Evolutionary conservation across 2,797 vertebrate genomes (phyloP).

Genomic region (Microcaecilia unicolor): DNA sequence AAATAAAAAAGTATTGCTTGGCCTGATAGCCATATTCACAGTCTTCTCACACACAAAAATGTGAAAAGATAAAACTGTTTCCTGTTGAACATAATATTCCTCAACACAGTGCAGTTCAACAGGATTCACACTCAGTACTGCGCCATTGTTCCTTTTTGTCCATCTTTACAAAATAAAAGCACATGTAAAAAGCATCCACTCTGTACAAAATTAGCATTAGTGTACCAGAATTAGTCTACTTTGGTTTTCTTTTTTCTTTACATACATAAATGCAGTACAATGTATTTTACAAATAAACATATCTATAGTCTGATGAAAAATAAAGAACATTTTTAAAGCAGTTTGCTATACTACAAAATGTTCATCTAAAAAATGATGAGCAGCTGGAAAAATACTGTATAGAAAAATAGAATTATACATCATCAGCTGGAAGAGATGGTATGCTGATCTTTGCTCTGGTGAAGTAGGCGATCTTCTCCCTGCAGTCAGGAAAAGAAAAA

Average conservation of each 20-base stretch:
- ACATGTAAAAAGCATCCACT: slow-evolving; percentile 26
- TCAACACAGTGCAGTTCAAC: slow-evolving; percentile 37
- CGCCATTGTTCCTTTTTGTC: slow-evolving; percentile 28
- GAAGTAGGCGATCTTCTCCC: slow-evolving; percentile 79
- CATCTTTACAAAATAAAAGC: slow-evolving; percentile 37
- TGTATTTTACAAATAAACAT: slow-evolving; percentile 46
- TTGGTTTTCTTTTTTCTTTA: slow-evolving; percentile 38
- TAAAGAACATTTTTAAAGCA: slow-evolving; percentile 32
- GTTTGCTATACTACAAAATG: slow-evolving; percentile 30
- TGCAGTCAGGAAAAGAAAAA: slow-evolving; percentile 21
- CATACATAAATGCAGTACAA: slow-evolving; percentile 32
- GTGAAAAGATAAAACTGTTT: slow-evolving; percentile 25
- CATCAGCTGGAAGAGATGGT: slow-evolving; percentile 66
- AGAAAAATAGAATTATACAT: slow-evolving; percentile 50
- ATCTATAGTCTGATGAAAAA: slow-evolving; percentile 33
- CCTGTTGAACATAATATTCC: slow-evolving; percentile 24
- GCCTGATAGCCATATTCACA: slow-evolving; percentile 36
- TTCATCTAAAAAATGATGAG: slow-evolving; percentile 37
- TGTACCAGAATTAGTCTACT: slow-evolving; percentile 41
- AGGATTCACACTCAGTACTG: slow-evolving; percentile 13
- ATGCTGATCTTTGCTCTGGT: slow-evolving; percentile 70
- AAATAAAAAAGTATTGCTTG: slow-evolving; percentile 25
- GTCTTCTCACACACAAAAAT: slow-evolving; percentile 30
- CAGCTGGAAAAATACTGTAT: slow-evolving; percentile 22
- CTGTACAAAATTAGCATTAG: slow-evolving; percentile 46